phyloP scores from a whole-genome alignment of 2,888 invertebrate species.

The Venustoraphidia nigricollis region DNA sequence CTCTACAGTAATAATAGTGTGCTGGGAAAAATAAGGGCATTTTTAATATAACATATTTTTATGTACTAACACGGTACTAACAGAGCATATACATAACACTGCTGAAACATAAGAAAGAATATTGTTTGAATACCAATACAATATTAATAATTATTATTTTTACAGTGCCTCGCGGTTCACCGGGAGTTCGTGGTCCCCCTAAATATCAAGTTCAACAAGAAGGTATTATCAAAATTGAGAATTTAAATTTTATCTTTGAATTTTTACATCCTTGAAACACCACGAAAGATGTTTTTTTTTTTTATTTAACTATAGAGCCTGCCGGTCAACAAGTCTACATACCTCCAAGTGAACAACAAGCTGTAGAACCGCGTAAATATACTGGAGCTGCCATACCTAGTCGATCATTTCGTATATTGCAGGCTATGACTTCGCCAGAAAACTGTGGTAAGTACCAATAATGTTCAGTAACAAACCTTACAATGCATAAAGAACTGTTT shows the following conservation, averaged over 20 bases:
- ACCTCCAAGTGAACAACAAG: conserved; percentile 49
- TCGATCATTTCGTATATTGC: conserved; percentile 61
- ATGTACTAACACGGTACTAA: too few relatives aligned
- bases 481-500: background rate
- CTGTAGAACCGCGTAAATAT: conserved; percentile 53
- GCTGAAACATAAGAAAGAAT: too few relatives aligned
- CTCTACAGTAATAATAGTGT: too few relatives aligned
- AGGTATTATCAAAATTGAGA: conserved; percentile 12
- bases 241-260: too few relatives aligned
- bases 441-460: conserved; percentile 36
- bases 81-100: too few relatives aligned
- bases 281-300: background rate
- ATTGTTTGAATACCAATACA: background rate
- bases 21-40: too few relatives aligned
- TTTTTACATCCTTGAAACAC: too few relatives aligned
- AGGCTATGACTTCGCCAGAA: conserved; percentile 61
- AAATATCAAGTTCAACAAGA: conserved; percentile 17
- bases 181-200: background rate
- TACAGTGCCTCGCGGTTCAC: conserved; percentile 4
- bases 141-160: background rate
- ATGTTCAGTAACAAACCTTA: background rate
- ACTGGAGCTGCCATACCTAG: conserved; percentile 68
- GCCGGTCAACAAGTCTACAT: conserved; percentile 26
- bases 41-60: too few relatives aligned
- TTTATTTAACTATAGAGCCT: conserved; percentile 15